Evolutionary conservation across 1,140 invertebrate species (phyloP).

Genomic region (Tetramorium simillimum): DNA sequence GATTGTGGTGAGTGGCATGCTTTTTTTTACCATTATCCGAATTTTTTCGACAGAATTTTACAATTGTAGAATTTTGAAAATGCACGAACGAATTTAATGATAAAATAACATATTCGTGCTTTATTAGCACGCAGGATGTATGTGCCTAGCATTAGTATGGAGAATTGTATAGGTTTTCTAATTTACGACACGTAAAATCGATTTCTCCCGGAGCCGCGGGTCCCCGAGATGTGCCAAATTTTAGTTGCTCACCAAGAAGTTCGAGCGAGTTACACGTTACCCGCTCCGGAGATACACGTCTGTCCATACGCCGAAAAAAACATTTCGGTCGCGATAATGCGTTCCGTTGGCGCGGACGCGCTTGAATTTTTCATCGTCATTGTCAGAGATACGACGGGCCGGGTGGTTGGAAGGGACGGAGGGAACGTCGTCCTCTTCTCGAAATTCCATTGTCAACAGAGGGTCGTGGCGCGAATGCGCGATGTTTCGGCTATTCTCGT

Average conservation of each 20-base stretch:
- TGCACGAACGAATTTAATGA: not conserved
- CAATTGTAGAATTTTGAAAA: not conserved
- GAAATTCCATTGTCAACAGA: constrained; percentile 64
- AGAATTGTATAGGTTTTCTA: not conserved
- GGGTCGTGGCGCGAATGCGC: constrained; percentile 33
- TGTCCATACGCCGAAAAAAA: not conserved
- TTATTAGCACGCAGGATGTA: not conserved
- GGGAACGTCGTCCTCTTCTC: not conserved
- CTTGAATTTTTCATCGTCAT: constrained; percentile 53
- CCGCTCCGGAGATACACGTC: not conserved
- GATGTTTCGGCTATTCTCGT: constrained; percentile 45
- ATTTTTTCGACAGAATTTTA: too few species aligned
- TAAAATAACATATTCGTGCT: not conserved
- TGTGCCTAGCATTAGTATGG: not conserved
- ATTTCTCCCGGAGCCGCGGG: not conserved
- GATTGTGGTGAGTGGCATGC: too few species aligned
- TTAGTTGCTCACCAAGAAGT: not conserved
- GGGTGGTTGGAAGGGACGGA: not conserved
- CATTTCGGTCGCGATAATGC: not conserved
- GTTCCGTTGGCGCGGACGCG: not conserved
- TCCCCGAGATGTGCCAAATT: too few species aligned
- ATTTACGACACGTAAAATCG: not conserved
- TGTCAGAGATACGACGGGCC: constrained; percentile 6
- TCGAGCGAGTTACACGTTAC: not conserved
- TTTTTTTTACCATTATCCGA: too few species aligned